Conservation (phyloP, 2,113 vertebrate genomes). For the Recurvirostra avosetta region DNA sequence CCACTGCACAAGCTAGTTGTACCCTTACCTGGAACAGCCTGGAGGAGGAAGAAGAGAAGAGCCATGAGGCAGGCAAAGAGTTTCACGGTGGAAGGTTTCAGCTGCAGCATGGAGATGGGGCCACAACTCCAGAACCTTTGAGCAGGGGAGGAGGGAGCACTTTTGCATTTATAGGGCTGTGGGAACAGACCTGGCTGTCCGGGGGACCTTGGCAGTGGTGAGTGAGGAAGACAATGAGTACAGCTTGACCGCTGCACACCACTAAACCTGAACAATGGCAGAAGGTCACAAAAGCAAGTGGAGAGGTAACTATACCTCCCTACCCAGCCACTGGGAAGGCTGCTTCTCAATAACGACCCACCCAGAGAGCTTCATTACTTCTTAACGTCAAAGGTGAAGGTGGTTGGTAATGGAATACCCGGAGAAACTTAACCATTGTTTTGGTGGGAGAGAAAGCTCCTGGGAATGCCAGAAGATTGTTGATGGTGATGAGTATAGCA, state of each 20-base stretch:
- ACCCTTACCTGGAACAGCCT: conserved; percentile 48
- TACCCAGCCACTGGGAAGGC: background rate
- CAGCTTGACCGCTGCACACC: background rate
- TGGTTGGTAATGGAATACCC: background rate
- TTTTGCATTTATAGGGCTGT: background rate
- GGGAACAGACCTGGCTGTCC: background rate
- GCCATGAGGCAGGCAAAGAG: background rate
- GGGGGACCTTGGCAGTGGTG: background rate
- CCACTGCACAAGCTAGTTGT: background rate
- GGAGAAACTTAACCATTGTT: fast-evolving
- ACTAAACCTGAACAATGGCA: conserved; percentile 28
- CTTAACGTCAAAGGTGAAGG: background rate
- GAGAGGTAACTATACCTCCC: background rate
- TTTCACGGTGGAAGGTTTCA: background rate
- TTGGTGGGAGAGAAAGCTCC: background rate
- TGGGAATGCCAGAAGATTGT: background rate
- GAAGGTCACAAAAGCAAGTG: background rate
- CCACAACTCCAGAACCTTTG: background rate
- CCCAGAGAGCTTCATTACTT: fast-evolving
- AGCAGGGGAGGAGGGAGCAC: background rate
- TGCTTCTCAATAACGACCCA: background rate
- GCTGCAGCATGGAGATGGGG: background rate
- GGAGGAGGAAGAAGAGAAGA: conserved; percentile 18
- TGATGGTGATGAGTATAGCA: background rate
- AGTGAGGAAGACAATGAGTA: background rate